A percentile compares a stretch with the other conserved stretches of the same genome.
Evolutionary conservation across 2,888 invertebrate species (phyloP).

Genomic region (Drosophila recens): DNA sequence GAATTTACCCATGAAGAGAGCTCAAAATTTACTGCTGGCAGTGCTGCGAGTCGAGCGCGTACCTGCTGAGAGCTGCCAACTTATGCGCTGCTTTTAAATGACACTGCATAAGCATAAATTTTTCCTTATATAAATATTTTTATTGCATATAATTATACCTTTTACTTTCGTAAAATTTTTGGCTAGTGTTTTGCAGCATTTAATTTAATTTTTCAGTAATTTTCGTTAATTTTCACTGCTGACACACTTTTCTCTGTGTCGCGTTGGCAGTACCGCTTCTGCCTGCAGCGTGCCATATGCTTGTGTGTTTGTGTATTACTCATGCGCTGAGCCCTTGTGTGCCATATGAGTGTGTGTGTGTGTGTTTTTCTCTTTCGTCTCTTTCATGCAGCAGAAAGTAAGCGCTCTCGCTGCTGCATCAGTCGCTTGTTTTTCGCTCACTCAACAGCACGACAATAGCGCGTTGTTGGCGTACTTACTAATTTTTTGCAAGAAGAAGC

Average conservation of each 20-base stretch:
- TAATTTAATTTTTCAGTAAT: neutral
- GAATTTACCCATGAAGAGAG: slow-evolving; percentile 21
- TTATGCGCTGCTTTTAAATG: slow-evolving; percentile 26
- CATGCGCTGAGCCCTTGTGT: slow-evolving; percentile 61
- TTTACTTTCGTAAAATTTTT: slow-evolving; percentile 5
- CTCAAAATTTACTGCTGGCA: slow-evolving; percentile 43
- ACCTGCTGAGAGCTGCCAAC: slow-evolving; percentile 49
- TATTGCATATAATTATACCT: neutral
- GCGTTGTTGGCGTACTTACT: slow-evolving; percentile 62
- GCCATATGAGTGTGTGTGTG: slow-evolving; percentile 48
- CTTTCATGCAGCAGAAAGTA: slow-evolving; percentile 55
- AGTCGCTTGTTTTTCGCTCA: slow-evolving; percentile 73
- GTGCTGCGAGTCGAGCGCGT: slow-evolving; percentile 39
- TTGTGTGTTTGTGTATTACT: slow-evolving; percentile 62
- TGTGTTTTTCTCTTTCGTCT: slow-evolving; percentile 56
- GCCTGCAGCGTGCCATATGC: slow-evolving; percentile 63
- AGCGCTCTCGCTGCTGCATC: slow-evolving; percentile 52
- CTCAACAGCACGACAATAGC: slow-evolving; percentile 64
- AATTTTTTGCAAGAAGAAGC: slow-evolving; percentile 58
- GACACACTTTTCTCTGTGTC: slow-evolving; percentile 49
- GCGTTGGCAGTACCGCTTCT: slow-evolving; percentile 54
- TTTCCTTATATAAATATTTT: neutral
- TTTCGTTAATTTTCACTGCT: slow-evolving; percentile 37
- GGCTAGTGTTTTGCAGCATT: neutral
- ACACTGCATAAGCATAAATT: neutral